Evolutionary conservation across 2,797 vertebrate genomes (phyloP), one percentile per base, ranked within the genome.

Genomic region (Acipenser ruthenus): DNA sequence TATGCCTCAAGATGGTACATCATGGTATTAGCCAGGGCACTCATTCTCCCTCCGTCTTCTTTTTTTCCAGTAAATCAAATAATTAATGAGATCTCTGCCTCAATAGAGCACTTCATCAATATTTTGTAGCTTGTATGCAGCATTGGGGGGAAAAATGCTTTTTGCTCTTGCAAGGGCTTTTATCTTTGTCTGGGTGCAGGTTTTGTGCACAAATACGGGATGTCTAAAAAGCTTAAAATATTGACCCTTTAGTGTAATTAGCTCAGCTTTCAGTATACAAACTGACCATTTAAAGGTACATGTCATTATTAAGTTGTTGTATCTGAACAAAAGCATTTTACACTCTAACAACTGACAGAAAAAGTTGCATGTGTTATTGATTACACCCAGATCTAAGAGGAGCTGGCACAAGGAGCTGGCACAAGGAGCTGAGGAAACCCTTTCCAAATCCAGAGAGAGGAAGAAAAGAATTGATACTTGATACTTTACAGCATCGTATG

Each of bases 1-100:
- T 95, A 93, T 93, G 92, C 89, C 89, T 92, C 88, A 93, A 95
- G 94, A 97, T 94, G 92, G 93, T 93, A 87, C 92, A 94, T 94
- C 90, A 88, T 83, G 84, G 91, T 88, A 93, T 96, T 92, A 95
- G 93, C 81, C 78, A 75, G 80, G 72, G 84, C 89, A 89, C 86
- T 89, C 87, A 84, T 89, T 91, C 90, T 80, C 72, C 74, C 82
- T 80, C 75, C 64, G 77, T 80, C 84, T 86, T 83, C 83, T 86
- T 88, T 84, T 79, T 78, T 80, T 80, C 69, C 2, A 1, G 75
- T 79, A 85, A 90, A 93, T 90, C 79, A 93, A 93, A 92, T 92
- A 91, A 93, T 93, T 90, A 90, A 91, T 91, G 85, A 88, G 82
- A 89, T 89, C 84, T 87, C 77, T 80, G 81, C 80, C 76, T 89